Conservation (phyloP, 2,888 invertebrate species). For the Spatulosminthurus flaviceps region DNA sequence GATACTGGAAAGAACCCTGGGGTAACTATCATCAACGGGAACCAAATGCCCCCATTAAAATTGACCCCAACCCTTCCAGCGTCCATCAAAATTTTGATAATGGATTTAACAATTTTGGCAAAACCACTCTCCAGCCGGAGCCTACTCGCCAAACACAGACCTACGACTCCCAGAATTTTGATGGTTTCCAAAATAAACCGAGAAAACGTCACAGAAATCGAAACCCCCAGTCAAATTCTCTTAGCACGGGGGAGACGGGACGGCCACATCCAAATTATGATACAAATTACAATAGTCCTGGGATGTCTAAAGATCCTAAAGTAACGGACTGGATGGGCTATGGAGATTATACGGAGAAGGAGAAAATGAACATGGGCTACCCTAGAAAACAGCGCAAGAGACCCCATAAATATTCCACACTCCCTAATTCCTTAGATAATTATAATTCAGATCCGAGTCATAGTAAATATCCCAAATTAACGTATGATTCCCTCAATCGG, state of each 20-base stretch:
- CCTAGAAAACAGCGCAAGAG: not conserved
- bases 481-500: constrained; percentile 45
- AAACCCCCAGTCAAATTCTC: not conserved
- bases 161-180: no score
- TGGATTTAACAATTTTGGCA: no score
- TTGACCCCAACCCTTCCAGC: not conserved
- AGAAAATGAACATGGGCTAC: constrained; percentile 33
- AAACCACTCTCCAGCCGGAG: no score
- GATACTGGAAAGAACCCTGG: not conserved
- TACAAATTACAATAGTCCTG: constrained; percentile 52
- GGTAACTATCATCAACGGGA: not conserved
- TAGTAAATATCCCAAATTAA: constrained; percentile 55
- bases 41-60: not conserved
- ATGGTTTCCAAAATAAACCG: not conserved
- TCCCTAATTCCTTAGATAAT: constrained; percentile 55
- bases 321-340: constrained; percentile 48
- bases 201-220: not conserved
- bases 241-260: no score
- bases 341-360: constrained; percentile 2
- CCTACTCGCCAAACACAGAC: no score
- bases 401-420: constrained; percentile 52
- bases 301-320: constrained; percentile 50
- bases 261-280: constrained; percentile 50
- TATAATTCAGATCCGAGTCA: constrained; percentile 56
- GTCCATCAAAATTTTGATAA: not conserved